Conservation (phyloP, 2,888 invertebrate species). For the Cataglyphis rosenhaueri region DNA sequence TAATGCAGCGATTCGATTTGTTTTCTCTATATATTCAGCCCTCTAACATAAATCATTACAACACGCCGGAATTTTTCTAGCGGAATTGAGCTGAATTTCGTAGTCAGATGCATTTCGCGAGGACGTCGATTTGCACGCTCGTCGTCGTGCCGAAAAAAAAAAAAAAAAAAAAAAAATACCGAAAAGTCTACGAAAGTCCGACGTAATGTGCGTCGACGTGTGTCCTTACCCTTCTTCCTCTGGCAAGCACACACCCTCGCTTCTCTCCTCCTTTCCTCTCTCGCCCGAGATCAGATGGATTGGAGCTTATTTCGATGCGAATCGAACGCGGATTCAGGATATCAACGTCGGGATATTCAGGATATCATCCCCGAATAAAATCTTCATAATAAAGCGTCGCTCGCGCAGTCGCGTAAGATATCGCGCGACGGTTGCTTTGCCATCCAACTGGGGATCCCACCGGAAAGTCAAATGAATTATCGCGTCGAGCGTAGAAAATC, state of each 20-base stretch:
- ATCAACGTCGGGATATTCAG: constrained; percentile 77
- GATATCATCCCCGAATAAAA: constrained; percentile 78
- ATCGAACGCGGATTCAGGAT: constrained; percentile 80
- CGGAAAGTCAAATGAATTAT: constrained; percentile 69
- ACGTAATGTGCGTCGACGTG: constrained; percentile 49
- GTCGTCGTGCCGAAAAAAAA: constrained; percentile 11
- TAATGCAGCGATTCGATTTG: background rate
- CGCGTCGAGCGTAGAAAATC: constrained; percentile 70
- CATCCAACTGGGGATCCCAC: constrained; percentile 29
- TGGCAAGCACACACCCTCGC: background rate
- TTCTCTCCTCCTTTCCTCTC: constrained; percentile 9
- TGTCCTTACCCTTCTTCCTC: constrained; percentile 55
- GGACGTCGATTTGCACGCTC: constrained; percentile 44
- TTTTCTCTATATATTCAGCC: background rate
- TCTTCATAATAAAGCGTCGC: constrained; percentile 82
- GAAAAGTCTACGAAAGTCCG: constrained; percentile 42
- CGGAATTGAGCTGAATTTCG: constrained; percentile 20
- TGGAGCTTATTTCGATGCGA: constrained; percentile 79
- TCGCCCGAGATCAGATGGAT: constrained; percentile 58
- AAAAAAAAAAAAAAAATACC: background rate
- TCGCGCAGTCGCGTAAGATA: constrained; percentile 43
- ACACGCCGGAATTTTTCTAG: constrained; percentile 21
- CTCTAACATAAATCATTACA: constrained; percentile 39
- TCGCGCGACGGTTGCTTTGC: constrained; percentile 55
- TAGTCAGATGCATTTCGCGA: constrained; percentile 25